A percentile compares a stretch with the other conserved stretches of the same genome.
Conservation (phyloP, 2,888 invertebrate species). For the Lycocerus yunnanus region DNA sequence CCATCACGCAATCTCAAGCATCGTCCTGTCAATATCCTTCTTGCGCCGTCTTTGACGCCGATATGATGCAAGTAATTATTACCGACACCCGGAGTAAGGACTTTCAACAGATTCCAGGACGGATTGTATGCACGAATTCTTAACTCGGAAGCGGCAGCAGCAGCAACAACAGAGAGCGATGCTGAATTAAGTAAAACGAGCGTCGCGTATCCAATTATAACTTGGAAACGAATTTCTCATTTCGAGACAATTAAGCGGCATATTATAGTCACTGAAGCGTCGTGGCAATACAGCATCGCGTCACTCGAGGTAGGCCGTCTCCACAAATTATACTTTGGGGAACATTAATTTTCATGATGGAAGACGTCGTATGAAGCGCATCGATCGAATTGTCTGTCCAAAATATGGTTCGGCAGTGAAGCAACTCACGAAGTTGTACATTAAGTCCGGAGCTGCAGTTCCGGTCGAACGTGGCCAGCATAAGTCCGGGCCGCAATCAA, state of each 20-base stretch:
- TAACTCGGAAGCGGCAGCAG: slow-evolving; percentile 13
- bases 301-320: slow-evolving; percentile 50
- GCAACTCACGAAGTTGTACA: slow-evolving; percentile 43
- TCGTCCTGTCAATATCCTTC: slow-evolving; percentile 46
- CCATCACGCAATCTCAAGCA: slow-evolving; percentile 58
- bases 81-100: slow-evolving; percentile 25
- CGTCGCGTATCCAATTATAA: slow-evolving; percentile 60
- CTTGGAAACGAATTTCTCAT: slow-evolving; percentile 62
- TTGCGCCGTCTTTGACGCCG: slow-evolving; percentile 33
- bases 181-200: slow-evolving; percentile 39
- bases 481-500: slow-evolving; percentile 52
- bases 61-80: slow-evolving; percentile 32
- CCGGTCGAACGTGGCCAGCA: slow-evolving; percentile 52
- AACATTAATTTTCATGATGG: slow-evolving; percentile 60
- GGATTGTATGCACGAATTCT: not conserved
- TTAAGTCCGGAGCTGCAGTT: slow-evolving; percentile 47
- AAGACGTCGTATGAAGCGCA: slow-evolving; percentile 42
- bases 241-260: slow-evolving; percentile 62
- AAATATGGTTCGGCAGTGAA: slow-evolving; percentile 35
- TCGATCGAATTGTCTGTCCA: slow-evolving; percentile 33
- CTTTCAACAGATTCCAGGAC: slow-evolving; percentile 5
- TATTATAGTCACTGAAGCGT: slow-evolving; percentile 59
- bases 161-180: slow-evolving; percentile 29
- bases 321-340: slow-evolving; percentile 61
- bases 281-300: slow-evolving; percentile 52